A percentile compares a stretch with the other conserved stretches of the same genome.
These are phyloP conservation scores for Crocuta crocuta DNA, from an alignment of 2,113 vertebrate species.

Conservation along the genomic window DNA sequence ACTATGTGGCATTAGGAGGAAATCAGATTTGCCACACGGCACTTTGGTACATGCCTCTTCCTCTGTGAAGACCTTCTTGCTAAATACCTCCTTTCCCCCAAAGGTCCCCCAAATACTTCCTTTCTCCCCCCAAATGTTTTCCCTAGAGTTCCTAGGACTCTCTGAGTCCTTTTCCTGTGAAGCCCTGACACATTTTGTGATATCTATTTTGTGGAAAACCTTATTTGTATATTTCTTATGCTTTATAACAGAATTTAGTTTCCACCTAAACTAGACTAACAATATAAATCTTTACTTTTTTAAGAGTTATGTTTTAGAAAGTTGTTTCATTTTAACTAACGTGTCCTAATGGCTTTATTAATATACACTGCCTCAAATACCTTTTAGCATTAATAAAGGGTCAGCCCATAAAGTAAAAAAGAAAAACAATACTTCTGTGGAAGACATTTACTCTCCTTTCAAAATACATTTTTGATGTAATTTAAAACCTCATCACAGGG, in stretches of 20 bases:
- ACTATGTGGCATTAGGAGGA: not conserved
- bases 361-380: not conserved
- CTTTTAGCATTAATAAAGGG: not conserved
- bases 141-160: too few species aligned
- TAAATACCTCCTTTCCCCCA: not conserved
- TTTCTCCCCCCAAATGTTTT: too few species aligned
- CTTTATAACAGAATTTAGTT: not conserved
- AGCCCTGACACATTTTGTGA: not conserved
- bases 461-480: not conserved
- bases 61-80: not conserved
- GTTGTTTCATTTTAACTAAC: not conserved
- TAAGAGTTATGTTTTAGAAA: not conserved
- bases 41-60: accelerated
- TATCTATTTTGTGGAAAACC: not conserved
- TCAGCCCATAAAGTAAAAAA: not conserved
- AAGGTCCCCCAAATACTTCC: not conserved
- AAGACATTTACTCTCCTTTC: not conserved
- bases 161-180: not conserved
- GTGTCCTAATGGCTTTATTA: not conserved
- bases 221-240: not conserved
- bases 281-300: conserved; percentile 2
- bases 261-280: not conserved
- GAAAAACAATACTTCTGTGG: not conserved
- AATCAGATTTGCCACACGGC: not conserved
- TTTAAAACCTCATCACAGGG: not conserved